Base-by-base conservation (phyloP, 2,797 vertebrate genomes). In the Pangasius djambal region DNA sequence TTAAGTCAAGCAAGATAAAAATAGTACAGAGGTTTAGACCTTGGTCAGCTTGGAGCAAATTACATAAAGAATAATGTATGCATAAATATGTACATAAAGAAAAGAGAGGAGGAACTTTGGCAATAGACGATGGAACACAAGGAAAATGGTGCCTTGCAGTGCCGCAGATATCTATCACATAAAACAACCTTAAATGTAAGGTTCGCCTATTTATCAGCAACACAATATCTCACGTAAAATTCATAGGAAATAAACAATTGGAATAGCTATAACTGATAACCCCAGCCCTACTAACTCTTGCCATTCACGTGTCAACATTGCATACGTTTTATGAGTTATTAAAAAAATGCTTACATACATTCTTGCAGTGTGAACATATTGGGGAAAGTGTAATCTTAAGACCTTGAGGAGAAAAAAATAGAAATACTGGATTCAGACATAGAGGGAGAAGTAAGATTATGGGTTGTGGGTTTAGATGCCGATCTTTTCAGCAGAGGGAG, bases 401-500 rank as follows among this genome's bases (percentile, higher is more conserved):
- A 90, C 48, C 18, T 37, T 57, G 12, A 87, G 20, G 44, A n/a
- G 65, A 88, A 79, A 57, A 34, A 86, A 55, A 48, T 69, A 34
- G 28, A n/a, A 72, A 31, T 83, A 52, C 59, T 37, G 37, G 37
- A 89, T 70, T 5, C 28, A 77, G 34, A 86, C 83, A 85, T 82
- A 88, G 31, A 78, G 31, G 8, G 25, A 90, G 44, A 88, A 89
- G 25, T 87, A 65, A 25, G n/a, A 87, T 63, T 78, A 72, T 18
- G 81, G 57, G 74, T 86, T 31, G n/a, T 65, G 63, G 83, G 86
- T 75, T 86, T 88, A 83, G 65, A 88, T 85, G 88, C 83, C 20
- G 52, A 57, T 88, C 87, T 79, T 65, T 84, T 90, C 89, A 91
- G 84, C 67, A 89, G 87, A 89, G 87, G 55, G 89, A 48, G 88